These are phyloP conservation scores for Halcyon senegalensis DNA, from an alignment of 2,113 vertebrate genomes.

Conservation along the genomic window DNA sequence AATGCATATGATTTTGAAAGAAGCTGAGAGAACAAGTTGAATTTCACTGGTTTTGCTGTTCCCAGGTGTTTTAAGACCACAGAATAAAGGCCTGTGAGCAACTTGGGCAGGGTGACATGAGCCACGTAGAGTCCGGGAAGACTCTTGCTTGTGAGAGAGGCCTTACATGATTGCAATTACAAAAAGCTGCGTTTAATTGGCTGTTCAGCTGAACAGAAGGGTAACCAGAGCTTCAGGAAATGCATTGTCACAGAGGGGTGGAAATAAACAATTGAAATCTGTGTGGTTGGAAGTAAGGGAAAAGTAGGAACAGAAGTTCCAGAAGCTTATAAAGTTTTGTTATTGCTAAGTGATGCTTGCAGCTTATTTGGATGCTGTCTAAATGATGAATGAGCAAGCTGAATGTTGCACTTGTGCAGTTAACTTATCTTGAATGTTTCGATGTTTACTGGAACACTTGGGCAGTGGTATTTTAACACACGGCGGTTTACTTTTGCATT, in stretches of 20 bases:
- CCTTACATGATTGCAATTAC: rapidly evolving
- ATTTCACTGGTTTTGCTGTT: neutral
- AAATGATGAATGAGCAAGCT: neutral
- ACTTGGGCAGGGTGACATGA: neutral
- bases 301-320: neutral
- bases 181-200: neutral
- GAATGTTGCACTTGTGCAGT: neutral
- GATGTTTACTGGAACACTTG: neutral
- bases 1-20: rapidly evolving
- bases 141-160: neutral
- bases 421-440: neutral
- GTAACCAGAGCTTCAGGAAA: neutral
- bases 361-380: neutral
- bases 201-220: neutral
- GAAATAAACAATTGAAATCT: neutral
- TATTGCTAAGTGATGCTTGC: neutral
- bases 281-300: neutral
- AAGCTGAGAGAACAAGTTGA: neutral
- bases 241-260: neutral
- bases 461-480: neutral
- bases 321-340: neutral
- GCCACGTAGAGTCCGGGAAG: neutral
- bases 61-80: neutral
- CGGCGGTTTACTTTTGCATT: neutral
- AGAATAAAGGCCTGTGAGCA: neutral